Percentiles rank a stretch among this genome's conserved stretches.
phyloP scores from a whole-genome alignment of 2,797 vertebrate genomes.

The Cirrhinus mrigala region DNA sequence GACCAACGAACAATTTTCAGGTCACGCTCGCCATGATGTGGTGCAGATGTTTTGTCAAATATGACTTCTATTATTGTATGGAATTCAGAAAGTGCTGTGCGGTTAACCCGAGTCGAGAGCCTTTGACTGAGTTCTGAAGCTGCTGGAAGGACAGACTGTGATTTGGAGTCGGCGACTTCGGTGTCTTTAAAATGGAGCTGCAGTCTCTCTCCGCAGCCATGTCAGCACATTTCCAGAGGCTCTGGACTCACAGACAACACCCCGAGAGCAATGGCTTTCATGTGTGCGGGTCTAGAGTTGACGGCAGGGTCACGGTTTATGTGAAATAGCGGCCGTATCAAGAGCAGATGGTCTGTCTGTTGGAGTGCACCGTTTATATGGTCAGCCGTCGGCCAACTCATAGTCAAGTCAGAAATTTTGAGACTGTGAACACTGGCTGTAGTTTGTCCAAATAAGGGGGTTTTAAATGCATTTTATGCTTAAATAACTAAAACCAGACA shows the following conservation, averaged over 20 bases:
- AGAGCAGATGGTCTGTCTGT: conserved; percentile 47
- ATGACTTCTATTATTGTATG: conserved; percentile 9
- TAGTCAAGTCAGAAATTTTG: not conserved
- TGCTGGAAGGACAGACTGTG: not conserved
- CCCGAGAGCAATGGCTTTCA: conserved; percentile 68
- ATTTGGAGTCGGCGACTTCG: conserved; percentile 12
- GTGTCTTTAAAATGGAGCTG: conserved; percentile 48
- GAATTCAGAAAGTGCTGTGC: conserved; percentile 7
- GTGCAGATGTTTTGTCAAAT: conserved; percentile 25
- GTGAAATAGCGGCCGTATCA: conserved; percentile 49
- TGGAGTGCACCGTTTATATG: not conserved
- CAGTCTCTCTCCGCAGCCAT: conserved; percentile 64
- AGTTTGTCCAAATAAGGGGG: not conserved
- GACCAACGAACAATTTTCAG: not conserved
- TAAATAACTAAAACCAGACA: not conserved
- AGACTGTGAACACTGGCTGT: not conserved
- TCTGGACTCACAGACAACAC: conserved; percentile 68
- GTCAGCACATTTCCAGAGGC: conserved; percentile 75
- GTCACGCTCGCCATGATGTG: not conserved
- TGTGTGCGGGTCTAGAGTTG: conserved; percentile 57
- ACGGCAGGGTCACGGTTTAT: conserved; percentile 48
- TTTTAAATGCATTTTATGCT: not conserved
- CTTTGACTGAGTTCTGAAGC: conserved; percentile 1
- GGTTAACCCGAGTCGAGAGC: conserved; percentile 35
- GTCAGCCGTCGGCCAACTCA: not conserved